A percentile compares a stretch with the other conserved stretches of the same genome.
Evolutionary conservation across 2,113 vertebrate genomes (phyloP).

Genomic region (Onychorhynchus coronatus): DNA sequence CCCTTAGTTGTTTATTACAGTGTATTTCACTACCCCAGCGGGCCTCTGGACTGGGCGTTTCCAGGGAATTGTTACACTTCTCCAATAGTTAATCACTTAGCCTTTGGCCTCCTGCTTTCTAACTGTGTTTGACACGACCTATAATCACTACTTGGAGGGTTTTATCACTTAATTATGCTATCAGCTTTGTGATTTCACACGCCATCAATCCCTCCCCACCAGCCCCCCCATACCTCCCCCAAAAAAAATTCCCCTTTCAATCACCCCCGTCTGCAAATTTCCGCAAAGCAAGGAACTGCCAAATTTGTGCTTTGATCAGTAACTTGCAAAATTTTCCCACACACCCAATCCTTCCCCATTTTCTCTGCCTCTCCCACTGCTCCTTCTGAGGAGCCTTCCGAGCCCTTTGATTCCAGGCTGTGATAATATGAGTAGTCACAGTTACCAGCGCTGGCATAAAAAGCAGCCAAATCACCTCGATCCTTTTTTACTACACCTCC

Average conservation of each 20-base stretch:
- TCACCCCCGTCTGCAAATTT: not conserved
- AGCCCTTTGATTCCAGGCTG: constrained; percentile 7
- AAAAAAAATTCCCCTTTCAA: not conserved
- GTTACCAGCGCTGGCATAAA: not conserved
- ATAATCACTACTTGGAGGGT: constrained; percentile 30
- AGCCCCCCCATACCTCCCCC: not conserved
- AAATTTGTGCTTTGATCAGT: not conserved
- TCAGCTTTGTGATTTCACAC: not conserved
- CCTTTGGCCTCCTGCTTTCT: constrained; percentile 38
- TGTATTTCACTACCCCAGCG: not conserved
- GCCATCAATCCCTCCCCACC: not conserved
- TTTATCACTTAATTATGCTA: constrained; percentile 54
- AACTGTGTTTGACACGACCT: constrained; percentile 7
- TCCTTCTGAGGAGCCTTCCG: not conserved
- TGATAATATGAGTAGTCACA: not conserved
- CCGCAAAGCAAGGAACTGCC: not conserved
- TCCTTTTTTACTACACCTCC: not conserved
- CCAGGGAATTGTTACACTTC: constrained; percentile 23
- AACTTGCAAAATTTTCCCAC: not conserved
- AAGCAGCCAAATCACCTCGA: not conserved
- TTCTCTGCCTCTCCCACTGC: not conserved
- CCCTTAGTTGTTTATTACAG: not conserved
- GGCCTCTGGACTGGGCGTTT: not conserved
- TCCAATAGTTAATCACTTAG: constrained; percentile 20
- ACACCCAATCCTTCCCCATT: not conserved